Evolutionary conservation across 2,797 vertebrate species (phyloP).

Genomic region (Sebastes hubbsi): DNA sequence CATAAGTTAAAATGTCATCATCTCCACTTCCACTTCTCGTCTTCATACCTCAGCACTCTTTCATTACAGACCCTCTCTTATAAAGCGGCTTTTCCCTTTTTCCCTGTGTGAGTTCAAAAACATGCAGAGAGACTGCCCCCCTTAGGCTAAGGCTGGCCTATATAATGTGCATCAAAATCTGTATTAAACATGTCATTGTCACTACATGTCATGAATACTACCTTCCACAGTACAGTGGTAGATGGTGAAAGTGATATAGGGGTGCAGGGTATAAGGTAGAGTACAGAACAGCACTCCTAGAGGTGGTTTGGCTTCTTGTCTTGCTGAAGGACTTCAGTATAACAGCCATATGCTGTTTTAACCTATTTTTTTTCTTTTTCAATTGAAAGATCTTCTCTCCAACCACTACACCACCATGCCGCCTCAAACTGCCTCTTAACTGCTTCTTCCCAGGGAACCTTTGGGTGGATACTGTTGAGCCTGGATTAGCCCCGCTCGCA

Average conservation of each 20-base stretch:
- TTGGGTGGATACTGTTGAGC: conserved; percentile 38
- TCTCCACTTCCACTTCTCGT: neutral
- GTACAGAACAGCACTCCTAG: neutral
- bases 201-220: neutral
- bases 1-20: neutral
- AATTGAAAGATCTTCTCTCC: conserved; percentile 7
- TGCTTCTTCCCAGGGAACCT: conserved; percentile 20
- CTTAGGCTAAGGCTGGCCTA: conserved; percentile 19
- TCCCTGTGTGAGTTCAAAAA: conserved; percentile 16
- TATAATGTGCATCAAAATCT: conserved; percentile 25
- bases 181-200: conserved; percentile 28
- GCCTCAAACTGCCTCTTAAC: conserved; percentile 1
- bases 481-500: conserved; percentile 31
- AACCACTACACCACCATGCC: neutral
- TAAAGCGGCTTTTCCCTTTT: conserved; percentile 17
- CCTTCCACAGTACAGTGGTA: neutral
- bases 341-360: neutral
- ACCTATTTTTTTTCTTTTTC: conserved; percentile 2
- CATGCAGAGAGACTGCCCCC: conserved; percentile 8
- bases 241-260: neutral
- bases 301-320: neutral
- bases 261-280: neutral
- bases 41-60: neutral
- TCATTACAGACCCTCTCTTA: neutral
- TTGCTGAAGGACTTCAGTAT: neutral